These are phyloP conservation scores for Pedicia rivosa DNA, from an alignment of 2,888 invertebrate species.

Conservation along the genomic window DNA sequence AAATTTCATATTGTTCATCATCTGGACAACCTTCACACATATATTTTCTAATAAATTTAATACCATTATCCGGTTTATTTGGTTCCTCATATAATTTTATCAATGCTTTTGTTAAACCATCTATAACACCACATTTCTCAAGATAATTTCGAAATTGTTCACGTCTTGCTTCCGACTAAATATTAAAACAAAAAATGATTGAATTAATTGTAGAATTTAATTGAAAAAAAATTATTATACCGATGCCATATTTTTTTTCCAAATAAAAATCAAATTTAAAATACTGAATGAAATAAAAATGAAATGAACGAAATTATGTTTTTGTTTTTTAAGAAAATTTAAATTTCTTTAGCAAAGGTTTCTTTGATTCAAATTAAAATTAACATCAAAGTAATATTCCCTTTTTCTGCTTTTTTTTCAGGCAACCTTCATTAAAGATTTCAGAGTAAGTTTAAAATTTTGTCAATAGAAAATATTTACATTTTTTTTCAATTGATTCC, in stretches of 20 bases:
- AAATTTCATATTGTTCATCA: slow-evolving; percentile 6
- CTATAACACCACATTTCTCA: slow-evolving; percentile 8
- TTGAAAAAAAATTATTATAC: no score
- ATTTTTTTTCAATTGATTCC: no score
- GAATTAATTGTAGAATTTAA: background rate
- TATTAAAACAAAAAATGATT: background rate
- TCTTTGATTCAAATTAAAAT: no score
- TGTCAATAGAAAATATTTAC: no score
- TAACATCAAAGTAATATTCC: no score
- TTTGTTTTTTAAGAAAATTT: no score
- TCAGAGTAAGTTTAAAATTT: no score
- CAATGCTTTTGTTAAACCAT: slow-evolving; percentile 8
- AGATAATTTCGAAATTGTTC: slow-evolving; percentile 11
- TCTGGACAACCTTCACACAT: slow-evolving; percentile 8
- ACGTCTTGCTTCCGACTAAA: slow-evolving; percentile 8
- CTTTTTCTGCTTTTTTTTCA: no score
- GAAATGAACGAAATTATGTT: background rate
- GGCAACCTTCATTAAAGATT: no score
- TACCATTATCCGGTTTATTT: slow-evolving; percentile 9
- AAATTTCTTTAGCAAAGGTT: no score
- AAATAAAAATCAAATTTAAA: no score
- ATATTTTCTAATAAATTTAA: slow-evolving; percentile 8
- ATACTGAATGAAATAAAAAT: background rate
- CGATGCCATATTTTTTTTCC: no score
- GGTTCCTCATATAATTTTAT: slow-evolving; percentile 10